Conservation (phyloP, 2,797 vertebrate species). For the Gymnothorax javanicus region DNA sequence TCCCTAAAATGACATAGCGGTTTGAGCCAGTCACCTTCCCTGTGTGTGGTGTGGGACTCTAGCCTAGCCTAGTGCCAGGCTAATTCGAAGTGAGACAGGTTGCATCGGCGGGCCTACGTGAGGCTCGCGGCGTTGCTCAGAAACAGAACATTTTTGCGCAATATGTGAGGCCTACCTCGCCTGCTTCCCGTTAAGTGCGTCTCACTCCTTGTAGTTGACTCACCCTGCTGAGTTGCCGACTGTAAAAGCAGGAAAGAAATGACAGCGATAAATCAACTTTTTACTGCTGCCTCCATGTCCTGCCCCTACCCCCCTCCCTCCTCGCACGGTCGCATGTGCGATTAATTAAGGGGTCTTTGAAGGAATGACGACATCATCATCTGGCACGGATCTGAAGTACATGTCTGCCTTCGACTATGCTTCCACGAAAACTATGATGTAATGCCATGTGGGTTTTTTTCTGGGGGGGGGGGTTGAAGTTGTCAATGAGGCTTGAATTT, state of each 20-base stretch:
- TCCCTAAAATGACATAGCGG: neutral
- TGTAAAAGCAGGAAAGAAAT: neutral
- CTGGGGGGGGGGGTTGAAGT: slow-evolving; percentile 6
- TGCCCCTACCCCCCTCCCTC: no score
- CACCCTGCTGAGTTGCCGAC: neutral
- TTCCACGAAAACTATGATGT: slow-evolving; percentile 40
- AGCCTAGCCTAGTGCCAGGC: neutral
- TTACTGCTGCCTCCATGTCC: slow-evolving; percentile 14
- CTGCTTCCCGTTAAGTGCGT: neutral
- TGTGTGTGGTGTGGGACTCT: neutral
- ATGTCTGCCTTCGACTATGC: slow-evolving; percentile 24
- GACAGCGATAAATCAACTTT: slow-evolving; percentile 34
- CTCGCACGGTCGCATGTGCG: slow-evolving; percentile 3
- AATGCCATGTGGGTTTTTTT: slow-evolving; percentile 22
- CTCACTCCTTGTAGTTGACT: neutral
- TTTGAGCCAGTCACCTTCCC: neutral
- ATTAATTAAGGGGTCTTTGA: slow-evolving; percentile 34
- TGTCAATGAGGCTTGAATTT: slow-evolving; percentile 10
- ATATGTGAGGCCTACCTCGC: neutral
- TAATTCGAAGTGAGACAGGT: neutral
- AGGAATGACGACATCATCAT: slow-evolving; percentile 31
- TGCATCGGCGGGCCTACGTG: neutral
- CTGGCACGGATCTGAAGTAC: slow-evolving; percentile 13
- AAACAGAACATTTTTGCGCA: neutral
- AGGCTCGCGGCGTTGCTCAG: neutral